Conservation (phyloP, 2,797 vertebrate genomes). For the Pangasius macronema region DNA sequence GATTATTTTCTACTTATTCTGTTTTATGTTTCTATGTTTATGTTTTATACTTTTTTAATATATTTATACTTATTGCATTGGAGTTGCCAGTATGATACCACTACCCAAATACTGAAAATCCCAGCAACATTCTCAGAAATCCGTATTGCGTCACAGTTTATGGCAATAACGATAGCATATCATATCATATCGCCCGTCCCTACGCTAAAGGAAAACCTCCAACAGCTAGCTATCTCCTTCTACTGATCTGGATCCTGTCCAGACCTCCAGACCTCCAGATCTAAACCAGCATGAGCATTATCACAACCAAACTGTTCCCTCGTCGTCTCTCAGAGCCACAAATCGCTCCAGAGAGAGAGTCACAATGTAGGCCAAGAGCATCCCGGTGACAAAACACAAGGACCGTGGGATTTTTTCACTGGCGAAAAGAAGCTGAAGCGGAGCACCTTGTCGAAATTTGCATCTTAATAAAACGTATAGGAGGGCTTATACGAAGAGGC, state of each 20-base stretch:
- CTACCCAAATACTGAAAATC: background rate
- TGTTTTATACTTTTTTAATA: background rate
- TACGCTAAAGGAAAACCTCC: constrained; percentile 16
- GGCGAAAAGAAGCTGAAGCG: constrained; percentile 17
- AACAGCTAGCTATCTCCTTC: constrained; percentile 31
- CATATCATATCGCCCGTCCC: background rate
- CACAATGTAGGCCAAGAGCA: constrained; percentile 45
- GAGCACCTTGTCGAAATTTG: constrained; percentile 44
- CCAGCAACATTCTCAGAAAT: background rate
- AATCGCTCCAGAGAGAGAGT: constrained; percentile 33
- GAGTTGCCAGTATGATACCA: background rate
- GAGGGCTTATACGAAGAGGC: background rate
- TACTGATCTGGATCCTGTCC: constrained; percentile 31
- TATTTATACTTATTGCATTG: background rate
- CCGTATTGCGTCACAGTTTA: background rate
- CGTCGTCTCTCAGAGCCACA: constrained; percentile 24
- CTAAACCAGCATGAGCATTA: constrained; percentile 28
- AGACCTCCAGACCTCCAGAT: constrained; percentile 25
- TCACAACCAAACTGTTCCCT: constrained; percentile 34
- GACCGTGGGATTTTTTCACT: constrained; percentile 28
- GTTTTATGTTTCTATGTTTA: background rate
- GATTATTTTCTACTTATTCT: background rate
- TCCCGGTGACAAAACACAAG: constrained; percentile 34
- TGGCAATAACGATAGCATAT: background rate
- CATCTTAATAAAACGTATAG: constrained; percentile 13